Conservation (phyloP, 2,797 vertebrate species). For the Leuciscus waleckii region DNA sequence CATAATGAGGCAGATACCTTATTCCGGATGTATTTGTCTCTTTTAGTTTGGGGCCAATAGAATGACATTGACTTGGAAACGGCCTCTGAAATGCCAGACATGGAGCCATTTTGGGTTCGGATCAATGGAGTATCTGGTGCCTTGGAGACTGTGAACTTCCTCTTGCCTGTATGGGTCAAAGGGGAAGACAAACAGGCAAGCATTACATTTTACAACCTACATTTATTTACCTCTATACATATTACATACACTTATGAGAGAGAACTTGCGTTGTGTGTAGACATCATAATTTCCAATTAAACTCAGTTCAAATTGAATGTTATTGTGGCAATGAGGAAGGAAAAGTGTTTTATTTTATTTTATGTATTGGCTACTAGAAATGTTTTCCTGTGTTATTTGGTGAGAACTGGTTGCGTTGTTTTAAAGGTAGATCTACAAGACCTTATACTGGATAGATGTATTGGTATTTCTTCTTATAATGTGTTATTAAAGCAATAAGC, state of each 20-base stretch:
- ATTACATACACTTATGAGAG: slow-evolving; percentile 12
- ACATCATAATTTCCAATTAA: slow-evolving; percentile 51
- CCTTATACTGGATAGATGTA: not conserved
- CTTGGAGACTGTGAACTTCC: slow-evolving; percentile 53
- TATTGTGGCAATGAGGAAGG: slow-evolving; percentile 19
- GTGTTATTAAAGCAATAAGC: not conserved
- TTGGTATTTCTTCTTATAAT: not conserved
- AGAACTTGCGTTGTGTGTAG: slow-evolving; percentile 10
- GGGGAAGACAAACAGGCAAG: slow-evolving; percentile 31
- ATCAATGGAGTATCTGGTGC: slow-evolving; percentile 58
- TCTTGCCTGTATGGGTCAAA: slow-evolving; percentile 35
- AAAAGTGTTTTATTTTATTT: slow-evolving; percentile 26
- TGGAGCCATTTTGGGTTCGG: slow-evolving; percentile 53
- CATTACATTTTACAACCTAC: slow-evolving; percentile 30
- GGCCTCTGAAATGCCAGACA: slow-evolving; percentile 61
- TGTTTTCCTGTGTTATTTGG: not conserved
- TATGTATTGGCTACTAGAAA: slow-evolving; percentile 13
- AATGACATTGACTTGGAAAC: slow-evolving; percentile 48
- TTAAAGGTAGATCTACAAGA: not conserved
- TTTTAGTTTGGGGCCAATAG: slow-evolving; percentile 50
- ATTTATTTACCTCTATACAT: slow-evolving; percentile 33
- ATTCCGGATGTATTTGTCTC: slow-evolving; percentile 49
- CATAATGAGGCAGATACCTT: slow-evolving; percentile 51
- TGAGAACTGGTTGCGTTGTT: not conserved
- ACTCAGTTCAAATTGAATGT: slow-evolving; percentile 43